Evolutionary conservation across 1,140 invertebrate species (phyloP).

Genomic region (Augochlora pura): DNA sequence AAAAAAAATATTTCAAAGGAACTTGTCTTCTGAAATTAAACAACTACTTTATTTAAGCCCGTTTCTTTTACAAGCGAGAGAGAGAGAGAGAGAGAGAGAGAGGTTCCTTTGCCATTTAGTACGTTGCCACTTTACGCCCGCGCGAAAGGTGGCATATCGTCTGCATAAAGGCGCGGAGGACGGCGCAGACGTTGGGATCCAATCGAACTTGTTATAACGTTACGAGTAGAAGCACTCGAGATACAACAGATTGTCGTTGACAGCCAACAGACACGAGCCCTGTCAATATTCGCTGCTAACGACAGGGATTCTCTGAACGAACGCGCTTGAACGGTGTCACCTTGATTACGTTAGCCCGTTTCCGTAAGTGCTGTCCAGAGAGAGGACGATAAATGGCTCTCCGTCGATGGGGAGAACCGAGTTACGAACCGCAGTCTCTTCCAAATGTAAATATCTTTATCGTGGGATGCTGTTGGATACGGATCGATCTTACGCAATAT

Average conservation of each 20-base stretch:
- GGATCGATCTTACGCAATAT: too few species aligned
- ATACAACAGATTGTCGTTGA: conserved; percentile 35
- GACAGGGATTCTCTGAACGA: conserved; percentile 21
- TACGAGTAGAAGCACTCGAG: conserved; percentile 11
- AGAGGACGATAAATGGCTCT: not conserved
- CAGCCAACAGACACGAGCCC: conserved; percentile 12
- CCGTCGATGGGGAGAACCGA: not conserved
- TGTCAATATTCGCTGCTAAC: conserved; percentile 1
- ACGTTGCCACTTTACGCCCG: too few species aligned
- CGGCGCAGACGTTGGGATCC: too few species aligned
- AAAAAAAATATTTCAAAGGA: too few species aligned
- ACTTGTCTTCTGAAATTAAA: too few species aligned
- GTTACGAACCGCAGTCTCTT: not conserved
- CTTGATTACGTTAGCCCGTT: conserved; percentile 13
- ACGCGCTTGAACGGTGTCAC: not conserved
- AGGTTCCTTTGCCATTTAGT: too few species aligned
- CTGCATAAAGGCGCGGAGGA: too few species aligned
- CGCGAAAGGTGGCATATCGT: too few species aligned
- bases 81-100: too few species aligned
- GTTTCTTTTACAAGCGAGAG: too few species aligned
- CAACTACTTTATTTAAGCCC: too few species aligned
- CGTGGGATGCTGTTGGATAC: not conserved
- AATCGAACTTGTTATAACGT: conserved; percentile 20
- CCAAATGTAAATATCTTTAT: not conserved
- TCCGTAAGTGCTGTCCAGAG: not conserved